Evolutionary conservation across 2,888 invertebrate genomes (phyloP), one percentile per base, ranked within the genome.

Genomic region (Drosophila melanocephala): DNA sequence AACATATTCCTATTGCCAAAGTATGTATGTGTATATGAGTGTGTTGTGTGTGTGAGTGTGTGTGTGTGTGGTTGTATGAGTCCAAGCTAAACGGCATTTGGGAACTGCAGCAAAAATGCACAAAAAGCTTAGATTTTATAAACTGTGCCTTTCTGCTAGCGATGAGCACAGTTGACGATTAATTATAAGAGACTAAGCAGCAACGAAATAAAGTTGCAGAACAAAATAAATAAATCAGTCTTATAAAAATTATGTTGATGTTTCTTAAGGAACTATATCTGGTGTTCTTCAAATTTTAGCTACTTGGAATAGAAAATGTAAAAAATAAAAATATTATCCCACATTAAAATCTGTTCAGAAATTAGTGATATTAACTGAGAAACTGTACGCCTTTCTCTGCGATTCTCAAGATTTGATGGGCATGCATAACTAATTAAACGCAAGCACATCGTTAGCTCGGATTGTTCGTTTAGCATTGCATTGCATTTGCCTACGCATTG

Each of bases 1-100:
- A 89, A 75, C 80, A 86, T 81, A 84, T 84, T 77, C 73, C 66
- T 19, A 55, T 61, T 32, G 76, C 26, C 28, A 22, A 52, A 42
- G n/a, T 10, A 0, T 30, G 22, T 30, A 16, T 61, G 35, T 64
- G 44, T 51, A 35, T 55, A 42, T 59, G 0, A 5, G 51, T 28
- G 59, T 30, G 61, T 19, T 22, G 56, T 55, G 58, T 33, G 52
- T 12, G 39, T 57, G 52, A 57, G 60, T 64, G 58, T 33, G 59
- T 66, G 61, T 63, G 69, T 44, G 59, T 65, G 67, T 53, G 81
- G 60, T 73, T 39, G 68, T 39, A 55, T 71, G 83, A 69, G 70
- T 68, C 76, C 64, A 75, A 74, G 77, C 84, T 77, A 86, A 86
- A 72, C 87, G 89, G 76, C 77, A 89, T 86, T 83, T 80, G 79